These are phyloP conservation scores for Oopsacas minuta DNA, from an alignment of 37 sponge, comb jelly and placozoan genomes.

Conservation along the genomic window DNA sequence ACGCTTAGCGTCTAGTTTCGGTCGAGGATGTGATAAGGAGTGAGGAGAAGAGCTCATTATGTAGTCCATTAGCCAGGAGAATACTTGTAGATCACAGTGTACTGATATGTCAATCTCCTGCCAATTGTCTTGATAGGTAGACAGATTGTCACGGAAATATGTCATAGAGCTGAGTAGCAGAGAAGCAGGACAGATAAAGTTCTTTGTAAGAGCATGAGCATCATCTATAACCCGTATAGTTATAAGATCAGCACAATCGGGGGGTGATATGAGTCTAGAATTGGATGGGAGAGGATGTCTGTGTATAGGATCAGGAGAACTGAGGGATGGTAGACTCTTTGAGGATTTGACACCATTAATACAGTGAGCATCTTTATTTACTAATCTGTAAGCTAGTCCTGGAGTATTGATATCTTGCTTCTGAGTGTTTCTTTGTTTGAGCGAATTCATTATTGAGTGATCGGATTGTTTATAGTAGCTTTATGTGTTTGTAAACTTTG, in stretches of 20 bases:
- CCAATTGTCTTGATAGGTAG: conserved; percentile 30
- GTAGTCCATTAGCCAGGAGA: conserved; percentile 89
- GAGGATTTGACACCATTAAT: neutral
- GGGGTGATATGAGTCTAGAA: neutral
- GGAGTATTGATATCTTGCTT: neutral
- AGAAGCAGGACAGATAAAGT: conserved; percentile 69
- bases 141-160: conserved; percentile 78
- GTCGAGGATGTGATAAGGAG: neutral
- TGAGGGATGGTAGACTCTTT: neutral
- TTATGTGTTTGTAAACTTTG: too few species aligned
- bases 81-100: conserved; percentile 86
- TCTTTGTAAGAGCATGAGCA: conserved; percentile 9
- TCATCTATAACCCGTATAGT: conserved; percentile 6
- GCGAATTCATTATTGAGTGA: neutral
- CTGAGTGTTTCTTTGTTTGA: neutral
- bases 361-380: neutral
- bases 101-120: conserved; percentile 89
- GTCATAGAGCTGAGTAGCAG: conserved; percentile 76
- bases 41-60: conserved; percentile 39
- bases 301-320: neutral
- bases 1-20: conserved; percentile 35
- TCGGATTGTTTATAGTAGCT: neutral
- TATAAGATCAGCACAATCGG: neutral
- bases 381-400: neutral
- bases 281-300: neutral